Base-by-base conservation (phyloP, 1,140 invertebrate species). In the Atta cephalotes region DNA sequence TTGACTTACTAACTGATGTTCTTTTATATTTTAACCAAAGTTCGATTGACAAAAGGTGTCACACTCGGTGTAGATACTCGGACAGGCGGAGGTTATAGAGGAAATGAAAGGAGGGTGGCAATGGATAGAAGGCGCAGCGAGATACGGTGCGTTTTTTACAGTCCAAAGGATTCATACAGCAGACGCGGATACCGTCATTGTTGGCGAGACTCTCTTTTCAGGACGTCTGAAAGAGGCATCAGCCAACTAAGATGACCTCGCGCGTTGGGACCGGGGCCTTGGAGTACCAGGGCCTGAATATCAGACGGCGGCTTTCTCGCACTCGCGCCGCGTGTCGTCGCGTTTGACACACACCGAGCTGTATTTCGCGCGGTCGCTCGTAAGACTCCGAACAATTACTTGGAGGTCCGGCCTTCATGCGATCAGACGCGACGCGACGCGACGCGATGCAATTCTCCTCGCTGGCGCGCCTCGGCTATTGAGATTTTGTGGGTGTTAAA, bases 201-300 rank as follows among this genome's bases (percentile, higher is more conserved):
- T 94, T 92, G 91, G 87, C 81, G 79, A 87, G 86, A 70, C 58
- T 88, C 92, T 92, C 89, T 86, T 90, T 93, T 94, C 89, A 93
- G 80, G 53, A 70, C 14, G 66, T 49, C 87, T 93, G 79, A 93
- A 92, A 92, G 91, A 92, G 87, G 82, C 88, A 88, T 86, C 88
- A 87, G 87, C 87, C 91, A 90, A 89, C 88, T 89, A 81, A 87
- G 87, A 84, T 93, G 92, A 93, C 91, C 91, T 91, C 92, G 90
- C 74, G 90, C 80, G 85, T 72, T 72, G 88, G 76, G 71, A 78
- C 70, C 14, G 53, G 53, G 88, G 35, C 91, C 91, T 91, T 91
- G 90, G 80, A 82, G 79, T 91, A 85, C 87, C 87, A 78, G 80
- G 78, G 85, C 62, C 53, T 58, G 80, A 74, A 56, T 56, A 86